Base-by-base conservation (phyloP, 2,888 invertebrate genomes). In the Dromius quadrimaculatus region DNA sequence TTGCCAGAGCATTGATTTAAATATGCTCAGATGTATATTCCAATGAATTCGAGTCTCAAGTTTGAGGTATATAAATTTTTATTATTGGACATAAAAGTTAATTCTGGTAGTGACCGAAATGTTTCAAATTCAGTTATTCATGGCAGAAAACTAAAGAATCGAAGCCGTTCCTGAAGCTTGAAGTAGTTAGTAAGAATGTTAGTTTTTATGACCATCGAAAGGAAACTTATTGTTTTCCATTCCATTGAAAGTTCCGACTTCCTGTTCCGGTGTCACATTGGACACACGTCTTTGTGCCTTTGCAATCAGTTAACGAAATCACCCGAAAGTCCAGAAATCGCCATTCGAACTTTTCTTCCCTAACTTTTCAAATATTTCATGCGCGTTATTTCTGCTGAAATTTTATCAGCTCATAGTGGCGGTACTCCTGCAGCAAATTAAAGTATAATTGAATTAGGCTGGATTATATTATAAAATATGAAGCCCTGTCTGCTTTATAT, bases 181-280 rank as follows among this genome's bases (percentile, higher is more conserved):
- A 61, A 41, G 61, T 61, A 61, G 61, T 61, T 61, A 61, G 61
- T 61, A 36, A 38, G 61, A 61, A 41, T 61, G 61, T 61, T 61
- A 61, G 38, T 61, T 61, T 61, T 61, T 61, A 23, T 41, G 61
- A 61, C 19, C 41, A 41, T 41, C 11, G 23, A 41, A 61, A 17
- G 41, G 61, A 61, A 61, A 61, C 61, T 61, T 61, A 61, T 61
- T 61, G 61, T 61, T 61, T 61, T 61, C 61, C 61, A 61, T 41
- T 38, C 61, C 61, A 61, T 61, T 41, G 61, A 61, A 61, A 61
- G 38, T 41, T 61, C 38, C 28, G 3, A 28, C 28, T 28, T 28
- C 28, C 28, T 28, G 4, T 54, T 54, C 50, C 50, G 50, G 50
- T 54, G 50, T 54, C 50, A 54, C 15, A 54, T 54, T 23, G 50